Conservation (phyloP, 2,888 invertebrate species). For the Drosophila pegasa region DNA sequence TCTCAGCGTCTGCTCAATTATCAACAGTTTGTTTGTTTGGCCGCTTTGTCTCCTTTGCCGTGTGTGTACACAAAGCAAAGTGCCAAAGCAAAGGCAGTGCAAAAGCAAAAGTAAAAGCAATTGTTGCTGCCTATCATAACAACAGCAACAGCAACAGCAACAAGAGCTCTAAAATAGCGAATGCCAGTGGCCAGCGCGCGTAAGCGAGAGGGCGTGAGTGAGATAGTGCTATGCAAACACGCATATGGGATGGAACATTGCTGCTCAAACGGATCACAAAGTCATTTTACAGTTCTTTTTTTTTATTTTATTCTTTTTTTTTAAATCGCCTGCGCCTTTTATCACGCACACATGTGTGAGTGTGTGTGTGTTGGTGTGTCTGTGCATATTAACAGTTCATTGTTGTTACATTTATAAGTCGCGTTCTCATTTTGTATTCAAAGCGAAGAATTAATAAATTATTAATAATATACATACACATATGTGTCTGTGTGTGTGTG, state of each 20-base stretch:
- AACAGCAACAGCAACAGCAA: constrained; percentile 43
- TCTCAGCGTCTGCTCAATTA: constrained; percentile 67
- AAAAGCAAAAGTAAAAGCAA: constrained; percentile 45
- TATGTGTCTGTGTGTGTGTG: background rate
- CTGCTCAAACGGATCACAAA: constrained; percentile 17
- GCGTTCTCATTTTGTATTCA: constrained; percentile 27
- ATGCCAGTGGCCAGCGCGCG: constrained; percentile 10
- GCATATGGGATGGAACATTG: constrained; percentile 17
- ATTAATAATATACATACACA: constrained; percentile 19
- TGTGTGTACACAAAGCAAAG: constrained; percentile 51
- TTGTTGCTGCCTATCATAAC: constrained; percentile 51
- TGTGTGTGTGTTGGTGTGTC: background rate
- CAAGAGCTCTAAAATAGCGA: constrained; percentile 36
- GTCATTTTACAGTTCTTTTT: constrained; percentile 14
- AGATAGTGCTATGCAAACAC: constrained; percentile 9
- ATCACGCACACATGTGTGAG: background rate
- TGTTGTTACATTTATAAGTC: constrained; percentile 29
- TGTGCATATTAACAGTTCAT: constrained; percentile 9
- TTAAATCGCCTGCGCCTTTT: constrained; percentile 15
- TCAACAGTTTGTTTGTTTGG: constrained; percentile 71
- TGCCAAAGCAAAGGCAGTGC: constrained; percentile 48
- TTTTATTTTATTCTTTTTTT: constrained; percentile 30
- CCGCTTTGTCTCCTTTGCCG: constrained; percentile 45
- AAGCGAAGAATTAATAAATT: constrained; percentile 39
- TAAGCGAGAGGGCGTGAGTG: background rate